Percentiles rank a stretch among this genome's conserved stretches.
Conservation (phyloP, 2,113 vertebrate genomes). For the Rhabdomys dilectus region DNA sequence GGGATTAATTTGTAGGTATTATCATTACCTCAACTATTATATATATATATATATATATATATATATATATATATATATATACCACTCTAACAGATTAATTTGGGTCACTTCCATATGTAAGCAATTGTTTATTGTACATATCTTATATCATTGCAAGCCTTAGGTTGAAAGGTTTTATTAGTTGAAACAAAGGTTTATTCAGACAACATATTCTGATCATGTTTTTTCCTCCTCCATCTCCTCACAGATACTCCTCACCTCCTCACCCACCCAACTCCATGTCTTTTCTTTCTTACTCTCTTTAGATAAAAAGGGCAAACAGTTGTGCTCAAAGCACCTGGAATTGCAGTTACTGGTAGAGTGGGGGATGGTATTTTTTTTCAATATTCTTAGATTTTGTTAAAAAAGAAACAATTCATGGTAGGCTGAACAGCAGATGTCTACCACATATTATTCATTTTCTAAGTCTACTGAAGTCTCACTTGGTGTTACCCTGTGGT, state of each 20-base stretch:
- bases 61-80: not conserved
- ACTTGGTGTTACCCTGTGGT: not conserved
- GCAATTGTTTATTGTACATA: not conserved
- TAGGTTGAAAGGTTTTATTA: not conserved
- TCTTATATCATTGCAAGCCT: not conserved
- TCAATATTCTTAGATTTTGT: not conserved
- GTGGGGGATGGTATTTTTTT: not conserved
- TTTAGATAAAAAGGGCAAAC: not conserved
- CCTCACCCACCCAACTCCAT: not conserved
- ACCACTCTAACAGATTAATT: not conserved
- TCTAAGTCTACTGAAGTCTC: constrained; percentile 28
- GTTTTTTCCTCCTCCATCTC: no score
- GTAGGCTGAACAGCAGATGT: not conserved
- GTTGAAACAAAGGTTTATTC: not conserved
- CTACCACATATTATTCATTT: not conserved
- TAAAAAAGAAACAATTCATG: not conserved
- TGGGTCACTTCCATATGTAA: not conserved
- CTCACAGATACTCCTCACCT: not conserved
- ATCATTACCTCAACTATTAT: not conserved
- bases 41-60: no score
- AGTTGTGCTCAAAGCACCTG: not conserved
- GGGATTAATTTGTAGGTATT: not conserved
- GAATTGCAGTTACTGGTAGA: not conserved
- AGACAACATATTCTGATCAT: not conserved
- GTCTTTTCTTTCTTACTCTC: not conserved